Evolutionary conservation across 2,888 invertebrate species (phyloP).

Genomic region (Xanthostigma xanthostigma): DNA sequence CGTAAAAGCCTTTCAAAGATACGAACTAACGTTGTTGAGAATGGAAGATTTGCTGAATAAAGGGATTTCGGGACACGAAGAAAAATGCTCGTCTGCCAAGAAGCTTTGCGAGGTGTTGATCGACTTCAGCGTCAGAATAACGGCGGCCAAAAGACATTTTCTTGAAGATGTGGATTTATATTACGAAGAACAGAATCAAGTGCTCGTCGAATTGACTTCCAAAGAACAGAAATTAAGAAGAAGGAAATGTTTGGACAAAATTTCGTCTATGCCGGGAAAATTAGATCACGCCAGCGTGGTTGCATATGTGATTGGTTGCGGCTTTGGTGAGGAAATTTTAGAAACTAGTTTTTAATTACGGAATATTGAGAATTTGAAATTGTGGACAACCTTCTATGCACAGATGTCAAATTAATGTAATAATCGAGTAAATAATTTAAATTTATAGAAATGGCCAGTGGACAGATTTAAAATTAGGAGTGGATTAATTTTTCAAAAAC

Average conservation of each 20-base stretch:
- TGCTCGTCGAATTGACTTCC: conserved; percentile 40
- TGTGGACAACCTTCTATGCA: too few relatives aligned
- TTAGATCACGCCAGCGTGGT: conserved; percentile 78
- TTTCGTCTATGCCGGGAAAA: conserved; percentile 63
- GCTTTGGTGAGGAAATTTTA: too few relatives aligned
- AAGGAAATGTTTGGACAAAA: conserved; percentile 55
- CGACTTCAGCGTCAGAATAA: conserved; percentile 65
- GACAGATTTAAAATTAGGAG: too few relatives aligned
- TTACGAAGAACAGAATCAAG: conserved; percentile 38
- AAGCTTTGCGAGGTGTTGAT: conserved; percentile 55
- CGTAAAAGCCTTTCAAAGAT: conserved; percentile 59
- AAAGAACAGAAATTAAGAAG: conserved; percentile 52
- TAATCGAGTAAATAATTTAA: too few relatives aligned
- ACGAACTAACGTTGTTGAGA: conserved; percentile 55
- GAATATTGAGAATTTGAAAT: too few relatives aligned
- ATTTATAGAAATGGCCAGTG: too few relatives aligned
- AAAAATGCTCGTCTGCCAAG: conserved; percentile 43
- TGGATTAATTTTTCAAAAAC: too few relatives aligned
- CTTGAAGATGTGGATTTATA: conserved; percentile 71
- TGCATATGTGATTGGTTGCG: conserved; percentile 55
- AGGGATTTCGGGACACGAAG: conserved; percentile 47
- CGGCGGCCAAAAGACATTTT: conserved; percentile 66
- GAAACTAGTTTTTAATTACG: too few relatives aligned
- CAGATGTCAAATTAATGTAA: too few relatives aligned
- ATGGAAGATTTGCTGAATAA: conserved; percentile 60